phyloP scores from a whole-genome alignment of 2,888 invertebrate species.

The Ectemnius continuus region DNA sequence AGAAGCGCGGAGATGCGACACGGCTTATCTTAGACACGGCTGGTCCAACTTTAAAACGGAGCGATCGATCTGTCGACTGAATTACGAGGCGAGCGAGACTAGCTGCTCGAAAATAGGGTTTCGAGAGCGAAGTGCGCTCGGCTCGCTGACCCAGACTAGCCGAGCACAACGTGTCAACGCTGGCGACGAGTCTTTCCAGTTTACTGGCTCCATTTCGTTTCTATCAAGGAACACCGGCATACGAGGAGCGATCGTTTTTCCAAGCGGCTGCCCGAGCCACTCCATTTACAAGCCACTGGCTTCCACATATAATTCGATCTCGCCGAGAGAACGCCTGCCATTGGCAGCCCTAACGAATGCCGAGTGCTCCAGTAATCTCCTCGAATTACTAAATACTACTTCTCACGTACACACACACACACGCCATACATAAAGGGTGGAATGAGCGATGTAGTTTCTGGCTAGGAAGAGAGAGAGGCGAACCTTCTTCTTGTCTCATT shows the following conservation, averaged over 20 bases:
- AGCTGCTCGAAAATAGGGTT: not conserved
- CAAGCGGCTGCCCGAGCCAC: not conserved
- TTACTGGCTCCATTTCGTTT: constrained; percentile 1
- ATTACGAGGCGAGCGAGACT: not conserved
- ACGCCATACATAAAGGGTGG: no score
- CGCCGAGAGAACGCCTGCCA: no score
- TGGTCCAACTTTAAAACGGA: constrained; percentile 3
- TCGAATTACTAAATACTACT: no score
- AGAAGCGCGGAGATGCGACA: no score
- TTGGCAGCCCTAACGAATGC: not conserved
- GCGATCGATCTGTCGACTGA: not conserved
- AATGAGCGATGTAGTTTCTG: no score
- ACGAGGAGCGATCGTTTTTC: constrained; percentile 7
- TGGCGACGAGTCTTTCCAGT: constrained; percentile 2
- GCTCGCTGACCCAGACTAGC: constrained; percentile 1
- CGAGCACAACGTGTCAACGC: not conserved
- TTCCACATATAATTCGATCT: no score
- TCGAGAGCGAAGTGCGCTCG: not conserved
- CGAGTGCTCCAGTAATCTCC: no score
- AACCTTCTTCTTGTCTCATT: constrained; percentile 47
- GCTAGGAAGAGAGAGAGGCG: no score
- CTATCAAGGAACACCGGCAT: not conserved
- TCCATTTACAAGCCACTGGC: no score
- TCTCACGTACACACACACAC: no score
- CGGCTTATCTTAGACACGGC: no score